These are phyloP conservation scores for Wasmannia auropunctata DNA, from an alignment of 1,140 invertebrate species.

Conservation along the genomic window DNA sequence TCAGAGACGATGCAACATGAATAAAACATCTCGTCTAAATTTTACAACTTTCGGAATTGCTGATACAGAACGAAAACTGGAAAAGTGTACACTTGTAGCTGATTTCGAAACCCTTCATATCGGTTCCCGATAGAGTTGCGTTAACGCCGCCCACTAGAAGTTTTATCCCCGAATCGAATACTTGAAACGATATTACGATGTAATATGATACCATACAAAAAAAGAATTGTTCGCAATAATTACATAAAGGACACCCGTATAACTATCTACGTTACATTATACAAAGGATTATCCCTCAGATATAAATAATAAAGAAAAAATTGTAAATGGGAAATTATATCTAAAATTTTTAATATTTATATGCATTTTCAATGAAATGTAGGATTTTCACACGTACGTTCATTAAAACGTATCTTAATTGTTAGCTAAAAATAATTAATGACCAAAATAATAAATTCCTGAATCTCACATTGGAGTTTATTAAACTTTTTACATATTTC, in stretches of 20 bases:
- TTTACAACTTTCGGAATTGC: conserved; percentile 25
- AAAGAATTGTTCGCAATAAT: conserved; percentile 7
- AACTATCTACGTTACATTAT: background rate
- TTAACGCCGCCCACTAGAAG: conserved; percentile 54
- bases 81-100: conserved; percentile 34
- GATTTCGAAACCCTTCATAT: conserved; percentile 42
- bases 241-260: background rate
- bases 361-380: background rate
- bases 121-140: conserved; percentile 44
- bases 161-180: conserved; percentile 47
- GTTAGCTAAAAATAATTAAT: background rate
- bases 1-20: conserved; percentile 44
- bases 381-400: background rate
- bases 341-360: background rate
- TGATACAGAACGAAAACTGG: conserved; percentile 26
- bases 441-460: background rate
- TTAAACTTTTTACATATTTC: too few relatives aligned
- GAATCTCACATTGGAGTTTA: background rate
- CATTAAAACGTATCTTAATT: conserved; percentile 1
- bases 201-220: background rate
- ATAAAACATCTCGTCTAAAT: conserved; percentile 58
- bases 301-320: background rate
- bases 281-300: background rate
- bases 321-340: background rate
- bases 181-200: conserved; percentile 39